Conservation (phyloP, 2,888 invertebrate species). For the Halictus ligatus region DNA sequence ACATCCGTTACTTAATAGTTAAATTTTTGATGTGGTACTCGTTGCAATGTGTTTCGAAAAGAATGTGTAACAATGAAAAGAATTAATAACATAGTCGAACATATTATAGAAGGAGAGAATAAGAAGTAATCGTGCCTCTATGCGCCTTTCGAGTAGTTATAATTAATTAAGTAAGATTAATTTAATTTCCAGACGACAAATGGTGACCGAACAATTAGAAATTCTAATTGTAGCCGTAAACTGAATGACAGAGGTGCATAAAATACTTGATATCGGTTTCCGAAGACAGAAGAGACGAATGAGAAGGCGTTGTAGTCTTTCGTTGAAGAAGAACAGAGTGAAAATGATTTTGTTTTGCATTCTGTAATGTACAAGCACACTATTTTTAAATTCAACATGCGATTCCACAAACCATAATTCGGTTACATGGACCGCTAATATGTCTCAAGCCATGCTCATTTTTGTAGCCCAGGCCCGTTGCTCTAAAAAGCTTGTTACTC, state of each 20-base stretch:
- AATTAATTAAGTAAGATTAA: background rate
- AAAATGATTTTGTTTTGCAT: constrained; percentile 12
- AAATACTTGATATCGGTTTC: constrained; percentile 1
- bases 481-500: constrained; percentile 37
- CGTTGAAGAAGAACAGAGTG: background rate
- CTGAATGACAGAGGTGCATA: constrained; percentile 12
- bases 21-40: background rate
- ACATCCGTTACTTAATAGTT: background rate
- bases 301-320: constrained; percentile 6
- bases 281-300: background rate
- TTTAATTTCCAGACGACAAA: background rate
- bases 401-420: constrained; percentile 32
- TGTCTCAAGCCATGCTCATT: constrained; percentile 61
- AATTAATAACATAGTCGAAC: constrained; percentile 9
- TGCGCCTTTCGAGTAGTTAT: constrained; percentile 7
- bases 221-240: background rate
- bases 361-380: constrained; percentile 44
- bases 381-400: constrained; percentile 60
- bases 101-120: background rate
- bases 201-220: background rate
- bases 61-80: background rate
- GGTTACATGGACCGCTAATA: constrained; percentile 38
- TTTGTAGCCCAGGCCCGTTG: constrained; percentile 1
- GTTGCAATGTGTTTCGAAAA: background rate
- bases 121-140: constrained; percentile 30